A percentile compares a stretch with the other conserved stretches of the same genome.
Conservation (phyloP, 2,888 invertebrate genomes). For the Microplitis manilae region DNA sequence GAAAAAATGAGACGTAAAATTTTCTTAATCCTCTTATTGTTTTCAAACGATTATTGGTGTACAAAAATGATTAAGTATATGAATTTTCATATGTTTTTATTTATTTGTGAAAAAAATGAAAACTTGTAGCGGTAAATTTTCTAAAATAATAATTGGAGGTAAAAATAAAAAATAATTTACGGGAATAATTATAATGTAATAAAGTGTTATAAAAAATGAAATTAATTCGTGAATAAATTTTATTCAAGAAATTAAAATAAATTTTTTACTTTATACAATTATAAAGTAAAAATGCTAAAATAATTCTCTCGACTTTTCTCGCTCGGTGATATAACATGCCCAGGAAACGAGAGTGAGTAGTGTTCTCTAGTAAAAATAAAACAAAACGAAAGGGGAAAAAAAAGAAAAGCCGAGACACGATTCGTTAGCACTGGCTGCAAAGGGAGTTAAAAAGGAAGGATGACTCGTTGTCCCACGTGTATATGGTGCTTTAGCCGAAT, state of each 20-base stretch:
- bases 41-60: too few species aligned
- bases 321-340: background rate
- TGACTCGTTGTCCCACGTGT: conserved; percentile 41
- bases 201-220: background rate
- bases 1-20: too few species aligned
- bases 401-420: conserved; percentile 50
- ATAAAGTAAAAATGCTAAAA: background rate
- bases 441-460: conserved; percentile 23
- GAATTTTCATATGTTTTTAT: too few species aligned
- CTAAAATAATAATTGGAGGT: background rate
- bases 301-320: background rate
- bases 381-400: background rate
- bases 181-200: background rate
- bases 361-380: conserved; percentile 2
- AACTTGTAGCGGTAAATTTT: too few species aligned
- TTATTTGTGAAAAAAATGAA: too few species aligned
- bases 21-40: too few species aligned
- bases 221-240: background rate
- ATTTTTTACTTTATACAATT: background rate
- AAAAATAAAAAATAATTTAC: background rate
- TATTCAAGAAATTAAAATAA: background rate
- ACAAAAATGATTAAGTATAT: too few species aligned
- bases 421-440: conserved; percentile 52
- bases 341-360: conserved; percentile 1
- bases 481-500: conserved; percentile 55